Conservation (phyloP, 2,888 invertebrate species). For the Hipparchia sbordonii region DNA sequence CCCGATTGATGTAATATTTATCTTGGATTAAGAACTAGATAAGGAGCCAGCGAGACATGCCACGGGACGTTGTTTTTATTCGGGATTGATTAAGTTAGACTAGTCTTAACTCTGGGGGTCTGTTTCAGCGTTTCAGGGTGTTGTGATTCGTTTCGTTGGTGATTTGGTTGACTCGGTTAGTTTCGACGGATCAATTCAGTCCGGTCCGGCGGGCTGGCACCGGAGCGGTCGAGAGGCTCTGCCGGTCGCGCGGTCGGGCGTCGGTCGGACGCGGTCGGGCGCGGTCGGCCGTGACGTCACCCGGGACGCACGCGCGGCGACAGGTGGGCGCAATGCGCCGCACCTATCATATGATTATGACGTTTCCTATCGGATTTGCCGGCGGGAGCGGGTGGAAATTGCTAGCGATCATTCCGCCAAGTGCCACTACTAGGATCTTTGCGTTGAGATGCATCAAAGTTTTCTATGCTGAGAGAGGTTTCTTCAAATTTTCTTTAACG, state of each 20-base stretch:
- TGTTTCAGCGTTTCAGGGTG: neutral
- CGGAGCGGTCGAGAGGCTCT: slow-evolving; percentile 48
- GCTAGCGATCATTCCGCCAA: slow-evolving; percentile 56
- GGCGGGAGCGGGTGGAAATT: slow-evolving; percentile 58
- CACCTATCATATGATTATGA: slow-evolving; percentile 81
- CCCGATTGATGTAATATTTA: slow-evolving; percentile 82
- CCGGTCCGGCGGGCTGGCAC: slow-evolving; percentile 52
- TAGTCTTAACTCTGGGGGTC: neutral
- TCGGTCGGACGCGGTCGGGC: slow-evolving; percentile 51
- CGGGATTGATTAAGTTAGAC: slow-evolving; percentile 19
- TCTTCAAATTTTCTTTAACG: neutral
- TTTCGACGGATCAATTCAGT: slow-evolving; percentile 69
- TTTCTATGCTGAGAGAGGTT: neutral
- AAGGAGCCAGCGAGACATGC: slow-evolving; percentile 62
- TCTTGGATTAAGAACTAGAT: slow-evolving; percentile 80
- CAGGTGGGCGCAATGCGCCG: slow-evolving; percentile 82
- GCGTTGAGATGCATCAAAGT: slow-evolving; percentile 3
- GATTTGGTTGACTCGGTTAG: slow-evolving; percentile 60
- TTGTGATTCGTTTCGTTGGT: slow-evolving; percentile 33
- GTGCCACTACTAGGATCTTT: slow-evolving; percentile 1
- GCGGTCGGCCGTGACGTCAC: slow-evolving; percentile 68
- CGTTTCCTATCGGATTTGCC: slow-evolving; percentile 71
- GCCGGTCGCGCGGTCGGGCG: slow-evolving; percentile 43
- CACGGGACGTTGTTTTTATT: slow-evolving; percentile 43
- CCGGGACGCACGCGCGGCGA: slow-evolving; percentile 79